These are phyloP conservation scores for Caenorhabditis sp. DNA, from an alignment of 2,888 invertebrate genomes.

Conservation along the genomic window DNA sequence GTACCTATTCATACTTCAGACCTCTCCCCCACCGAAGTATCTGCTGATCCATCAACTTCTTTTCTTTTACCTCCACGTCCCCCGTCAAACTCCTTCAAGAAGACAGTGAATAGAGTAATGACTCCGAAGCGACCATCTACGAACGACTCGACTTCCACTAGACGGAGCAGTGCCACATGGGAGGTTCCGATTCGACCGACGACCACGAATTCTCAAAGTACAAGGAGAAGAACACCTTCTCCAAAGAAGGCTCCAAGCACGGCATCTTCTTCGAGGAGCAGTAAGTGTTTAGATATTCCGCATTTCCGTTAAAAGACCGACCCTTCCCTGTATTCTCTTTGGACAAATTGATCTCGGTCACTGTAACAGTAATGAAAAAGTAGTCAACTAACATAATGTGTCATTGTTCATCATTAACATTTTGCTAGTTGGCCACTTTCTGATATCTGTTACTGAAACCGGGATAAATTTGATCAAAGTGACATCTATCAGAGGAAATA, in stretches of 20 bases:
- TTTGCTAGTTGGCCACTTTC: too few relatives aligned
- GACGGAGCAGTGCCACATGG: constrained; percentile 39
- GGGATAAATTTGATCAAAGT: too few relatives aligned
- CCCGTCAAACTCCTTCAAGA: constrained; percentile 24
- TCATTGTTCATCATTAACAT: too few relatives aligned
- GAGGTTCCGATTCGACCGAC: constrained; percentile 49
- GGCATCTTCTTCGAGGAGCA: constrained; percentile 34
- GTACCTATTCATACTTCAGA: constrained; percentile 45
- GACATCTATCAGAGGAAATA: too few relatives aligned
- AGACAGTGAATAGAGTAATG: not conserved
- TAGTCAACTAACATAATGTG: too few relatives aligned
- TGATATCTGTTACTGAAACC: too few relatives aligned
- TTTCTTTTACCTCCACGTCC: constrained; percentile 64
- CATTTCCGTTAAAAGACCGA: too few relatives aligned
- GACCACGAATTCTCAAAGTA: constrained; percentile 39
- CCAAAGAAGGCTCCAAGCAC: constrained; percentile 30
- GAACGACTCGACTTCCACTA: constrained; percentile 41
- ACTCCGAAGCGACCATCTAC: constrained; percentile 43
- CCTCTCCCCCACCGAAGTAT: constrained; percentile 65
- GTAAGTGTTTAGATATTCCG: not conserved
- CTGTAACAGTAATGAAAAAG: too few relatives aligned
- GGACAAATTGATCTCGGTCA: too few relatives aligned
- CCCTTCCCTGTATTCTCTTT: too few relatives aligned
- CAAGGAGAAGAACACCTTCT: constrained; percentile 43
- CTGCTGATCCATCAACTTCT: constrained; percentile 52